Evolutionary conservation across 2,113 vertebrate genomes (phyloP).

Genomic region (Gambusia affinis): DNA sequence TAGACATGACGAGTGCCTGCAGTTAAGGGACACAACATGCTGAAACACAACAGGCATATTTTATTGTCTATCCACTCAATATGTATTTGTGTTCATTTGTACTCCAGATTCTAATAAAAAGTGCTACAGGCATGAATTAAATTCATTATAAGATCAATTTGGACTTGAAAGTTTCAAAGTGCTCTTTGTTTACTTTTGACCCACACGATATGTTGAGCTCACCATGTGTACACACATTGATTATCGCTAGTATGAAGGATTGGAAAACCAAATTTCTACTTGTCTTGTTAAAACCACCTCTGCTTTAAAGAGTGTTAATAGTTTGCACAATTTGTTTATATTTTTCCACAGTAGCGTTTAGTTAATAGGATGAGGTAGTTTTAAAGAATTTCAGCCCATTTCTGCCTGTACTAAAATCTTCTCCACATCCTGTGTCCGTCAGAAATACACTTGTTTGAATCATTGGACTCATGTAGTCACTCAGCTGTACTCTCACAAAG

Average conservation of each 20-base stretch:
- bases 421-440: conserved; percentile 73
- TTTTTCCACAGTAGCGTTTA: background rate
- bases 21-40: background rate
- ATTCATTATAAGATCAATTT: background rate
- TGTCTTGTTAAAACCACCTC: background rate
- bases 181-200: background rate
- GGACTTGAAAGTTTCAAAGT: background rate
- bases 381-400: conserved; percentile 23
- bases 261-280: background rate
- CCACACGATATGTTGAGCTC: background rate
- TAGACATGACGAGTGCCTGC: background rate
- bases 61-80: background rate
- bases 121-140: background rate
- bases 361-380: background rate
- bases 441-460: conserved; percentile 73
- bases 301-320: background rate
- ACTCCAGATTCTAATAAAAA: background rate
- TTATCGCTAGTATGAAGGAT: too few relatives aligned
- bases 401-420: conserved; percentile 55
- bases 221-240: background rate
- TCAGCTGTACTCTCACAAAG: background rate
- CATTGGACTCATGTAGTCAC: conserved; percentile 58
- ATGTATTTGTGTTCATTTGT: background rate
- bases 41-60: background rate
- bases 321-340: background rate